Base-by-base conservation (phyloP, 2,797 vertebrate genomes). In the Tokudaia muenninki region DNA sequence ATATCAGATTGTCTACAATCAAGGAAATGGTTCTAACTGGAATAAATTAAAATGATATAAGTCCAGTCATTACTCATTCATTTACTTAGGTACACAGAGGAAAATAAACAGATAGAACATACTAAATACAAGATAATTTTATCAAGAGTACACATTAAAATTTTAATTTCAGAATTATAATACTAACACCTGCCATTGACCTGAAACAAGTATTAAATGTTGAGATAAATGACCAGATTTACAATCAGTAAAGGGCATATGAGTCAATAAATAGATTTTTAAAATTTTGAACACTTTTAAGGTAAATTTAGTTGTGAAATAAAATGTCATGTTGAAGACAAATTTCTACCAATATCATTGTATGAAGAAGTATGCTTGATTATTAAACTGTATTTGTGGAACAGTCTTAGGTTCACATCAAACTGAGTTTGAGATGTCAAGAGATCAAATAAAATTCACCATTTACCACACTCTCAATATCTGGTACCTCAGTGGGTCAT, bases 181-280 rank as follows among this genome's bases (percentile, higher is more conserved):
- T 1, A 84, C 11, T 82, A 63, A 34, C 0, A 47, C 47, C 90
- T 78, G 19, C 0, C 19, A 77, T 90, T 92, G n/a, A 82, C 81
- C 14, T 59, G n/a, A 89, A 94, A 77, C 3, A 37, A 82, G 78
- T 37, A 11, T 1, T 41, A 83, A 63, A 87, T 41, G 24, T 59
- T 41, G 55, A 22, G 9, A 41, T 17, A 84, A 24, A 72, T 50
- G 37, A 4, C 57, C 26, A 5, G 7, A 78, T 65, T 91, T 91
- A 94, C 14, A 92, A 93, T 87, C 11, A 67, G 50, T 79, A 50
- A 79, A 13, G 95, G 8, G 52, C 84, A 88, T 21, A 79, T 13
- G 91, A 82, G 63, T 90, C 37, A 31, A 44, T 19, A 44, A 31
- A 72, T 59, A 21, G 14, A 74, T 55, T 4, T 57, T 70, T 2